Evolutionary conservation across 2,113 vertebrate species (phyloP).

Genomic region (Electrona antarctica): DNA sequence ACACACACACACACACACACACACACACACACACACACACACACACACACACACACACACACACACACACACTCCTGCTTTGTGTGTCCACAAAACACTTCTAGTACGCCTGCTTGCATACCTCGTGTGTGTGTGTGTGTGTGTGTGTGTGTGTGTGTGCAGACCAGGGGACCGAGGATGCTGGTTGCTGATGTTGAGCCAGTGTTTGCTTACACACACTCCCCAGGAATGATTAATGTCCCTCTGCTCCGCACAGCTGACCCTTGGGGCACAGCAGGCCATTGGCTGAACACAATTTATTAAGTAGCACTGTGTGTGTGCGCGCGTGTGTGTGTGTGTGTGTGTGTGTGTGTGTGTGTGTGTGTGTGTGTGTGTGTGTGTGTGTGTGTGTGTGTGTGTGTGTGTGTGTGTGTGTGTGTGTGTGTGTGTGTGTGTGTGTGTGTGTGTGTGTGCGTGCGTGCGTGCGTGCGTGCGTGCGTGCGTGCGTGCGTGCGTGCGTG

Average conservation of each 20-base stretch:
- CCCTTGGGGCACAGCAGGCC: conserved; percentile 64
- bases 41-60: background rate
- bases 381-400: conserved; percentile 5
- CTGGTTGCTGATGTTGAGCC: conserved; percentile 25
- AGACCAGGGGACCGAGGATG: background rate
- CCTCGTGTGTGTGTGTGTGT: background rate
- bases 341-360: conserved; percentile 22
- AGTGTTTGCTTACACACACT: conserved; percentile 58
- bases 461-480: conserved; percentile 17
- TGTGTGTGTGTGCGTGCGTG: conserved; percentile 28
- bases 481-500: background rate
- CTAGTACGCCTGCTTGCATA: background rate
- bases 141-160: background rate
- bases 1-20: background rate
- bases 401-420: background rate
- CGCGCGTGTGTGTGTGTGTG: conserved; percentile 19
- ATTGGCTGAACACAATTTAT: conserved; percentile 70
- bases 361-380: conserved; percentile 1
- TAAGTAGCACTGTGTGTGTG: conserved; percentile 46
- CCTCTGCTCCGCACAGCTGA: conserved; percentile 60
- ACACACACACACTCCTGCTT: background rate
- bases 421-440: background rate
- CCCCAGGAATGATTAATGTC: conserved; percentile 69
- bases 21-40: conserved; percentile 1
- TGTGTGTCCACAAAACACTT: background rate